Conservation (phyloP, 2,888 invertebrate genomes). For the Temnothorax rugatulus region DNA sequence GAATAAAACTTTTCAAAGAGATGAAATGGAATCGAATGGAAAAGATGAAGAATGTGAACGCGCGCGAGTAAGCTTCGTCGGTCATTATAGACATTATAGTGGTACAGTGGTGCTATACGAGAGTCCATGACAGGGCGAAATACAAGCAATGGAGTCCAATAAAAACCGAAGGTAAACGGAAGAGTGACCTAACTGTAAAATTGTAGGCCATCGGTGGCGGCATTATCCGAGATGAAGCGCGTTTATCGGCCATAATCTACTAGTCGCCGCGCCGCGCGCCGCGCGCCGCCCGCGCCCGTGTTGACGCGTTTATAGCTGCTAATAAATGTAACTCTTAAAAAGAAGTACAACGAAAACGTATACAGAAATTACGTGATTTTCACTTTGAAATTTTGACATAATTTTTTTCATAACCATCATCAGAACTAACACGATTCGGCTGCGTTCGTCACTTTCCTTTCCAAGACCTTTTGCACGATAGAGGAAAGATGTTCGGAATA, state of each 20-base stretch:
- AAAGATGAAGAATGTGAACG: neutral
- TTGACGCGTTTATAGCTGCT: neutral
- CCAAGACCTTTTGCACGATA: neutral
- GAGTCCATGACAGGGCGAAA: constrained; percentile 29
- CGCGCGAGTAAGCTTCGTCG: neutral
- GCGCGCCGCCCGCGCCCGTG: constrained; percentile 4
- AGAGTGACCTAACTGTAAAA: constrained; percentile 80
- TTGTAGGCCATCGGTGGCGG: constrained; percentile 63
- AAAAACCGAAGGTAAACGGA: constrained; percentile 80
- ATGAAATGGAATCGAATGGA: no score
- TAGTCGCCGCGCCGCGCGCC: constrained; percentile 38
- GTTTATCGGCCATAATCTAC: constrained; percentile 61
- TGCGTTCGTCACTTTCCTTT: no score
- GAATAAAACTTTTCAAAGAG: neutral
- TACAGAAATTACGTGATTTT: neutral
- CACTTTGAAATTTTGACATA: neutral
- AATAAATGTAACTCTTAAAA: neutral
- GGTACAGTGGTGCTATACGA: neutral
- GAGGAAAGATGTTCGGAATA: neutral
- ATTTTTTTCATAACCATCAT: neutral
- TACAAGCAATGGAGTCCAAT: constrained; percentile 57
- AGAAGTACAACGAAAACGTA: neutral
- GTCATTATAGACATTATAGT: neutral
- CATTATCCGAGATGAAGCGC: constrained; percentile 62
- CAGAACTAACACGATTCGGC: neutral